These are phyloP conservation scores for Eretmodus cyanostictus DNA, from an alignment of 2,113 vertebrate genomes.

Conservation along the genomic window DNA sequence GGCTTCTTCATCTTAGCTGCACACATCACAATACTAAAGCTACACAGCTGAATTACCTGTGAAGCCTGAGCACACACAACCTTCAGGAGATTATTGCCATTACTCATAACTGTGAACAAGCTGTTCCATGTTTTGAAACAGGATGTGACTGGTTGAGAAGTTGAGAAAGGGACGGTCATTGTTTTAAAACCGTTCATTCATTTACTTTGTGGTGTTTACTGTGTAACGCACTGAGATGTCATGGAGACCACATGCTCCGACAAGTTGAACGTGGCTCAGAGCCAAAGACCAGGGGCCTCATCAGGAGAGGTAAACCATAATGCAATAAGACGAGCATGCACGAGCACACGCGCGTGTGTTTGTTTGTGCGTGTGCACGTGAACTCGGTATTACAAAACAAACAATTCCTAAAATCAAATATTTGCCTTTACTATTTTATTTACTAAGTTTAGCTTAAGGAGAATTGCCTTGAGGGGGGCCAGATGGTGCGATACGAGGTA, in stretches of 20 bases:
- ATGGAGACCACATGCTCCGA: slow-evolving; percentile 63
- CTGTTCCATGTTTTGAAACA: slow-evolving; percentile 26
- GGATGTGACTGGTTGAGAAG: slow-evolving; percentile 27
- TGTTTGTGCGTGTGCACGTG: not conserved
- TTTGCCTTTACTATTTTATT: not conserved
- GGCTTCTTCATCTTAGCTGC: not conserved
- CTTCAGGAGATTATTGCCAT: not conserved
- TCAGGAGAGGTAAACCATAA: slow-evolving; percentile 6
- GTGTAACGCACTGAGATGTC: slow-evolving; percentile 50
- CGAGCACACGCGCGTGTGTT: not conserved
- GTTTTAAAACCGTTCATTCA: slow-evolving; percentile 54
- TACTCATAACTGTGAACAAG: slow-evolving; percentile 8
- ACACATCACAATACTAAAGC: not conserved
- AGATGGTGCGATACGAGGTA: slow-evolving; percentile 51
- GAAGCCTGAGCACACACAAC: not conserved
- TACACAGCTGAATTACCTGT: not conserved
- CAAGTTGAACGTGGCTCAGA: slow-evolving; percentile 34
- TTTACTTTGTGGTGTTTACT: slow-evolving; percentile 61
- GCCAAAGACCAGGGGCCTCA: slow-evolving; percentile 15
- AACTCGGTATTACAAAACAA: not conserved
- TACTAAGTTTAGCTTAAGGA: not conserved
- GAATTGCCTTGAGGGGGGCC: slow-evolving; percentile 21
- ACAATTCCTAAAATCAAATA: not conserved
- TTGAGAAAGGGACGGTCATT: slow-evolving; percentile 32
- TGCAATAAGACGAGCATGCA: not conserved